Evolutionary conservation across 2,797 vertebrate species (phyloP), one percentile per base, ranked within the genome.

Genomic region (Sebastes iracundus): DNA sequence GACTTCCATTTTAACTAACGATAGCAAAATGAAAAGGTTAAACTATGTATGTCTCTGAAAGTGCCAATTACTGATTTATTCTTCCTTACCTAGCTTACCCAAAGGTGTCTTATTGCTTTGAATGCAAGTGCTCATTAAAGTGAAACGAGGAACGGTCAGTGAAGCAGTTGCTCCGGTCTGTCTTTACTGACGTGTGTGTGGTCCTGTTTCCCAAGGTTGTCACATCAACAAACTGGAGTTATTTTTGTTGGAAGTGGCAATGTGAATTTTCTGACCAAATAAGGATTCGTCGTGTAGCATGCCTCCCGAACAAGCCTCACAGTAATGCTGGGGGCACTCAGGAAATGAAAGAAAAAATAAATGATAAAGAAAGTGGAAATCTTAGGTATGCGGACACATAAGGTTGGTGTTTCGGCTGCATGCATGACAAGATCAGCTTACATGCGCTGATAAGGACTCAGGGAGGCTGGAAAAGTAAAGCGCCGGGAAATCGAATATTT

Each of bases 231-330:
- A 92, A 93, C 90, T 79, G 63, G 77, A 90, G 94, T 94, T 95
- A 96, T 96, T 95, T 96, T 94, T 79, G 93, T 94, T 94, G 91
- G 92, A 90, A 87, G 86, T 86, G 84, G 84, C 91, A 89, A 88
- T 87, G 92, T 75, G 88, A 92, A 90, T 90, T 92, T 94, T 95
- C 90, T 88, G 90, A 93, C 96, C 96, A 96, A 95, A 96, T 96
- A 96, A 95, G 96, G 96, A 87, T 89, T 84, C 18, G 62, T 92
- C 77, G 71, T 83, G 87, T 28, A 79, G 83, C 83, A 28, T 85
- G 81, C 65, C 83, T 87, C 71, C 83, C 83, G 75, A 83, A 88
- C 75, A 81, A 86, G 82, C 62, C 81, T 59, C 16, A 9, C 72
- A 61, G 79, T 59, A 75, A 79, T 68, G 69, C 83, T 46, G 86